phyloP scores from a whole-genome alignment of 2,888 invertebrate species.

The Orchesella flavescens region DNA sequence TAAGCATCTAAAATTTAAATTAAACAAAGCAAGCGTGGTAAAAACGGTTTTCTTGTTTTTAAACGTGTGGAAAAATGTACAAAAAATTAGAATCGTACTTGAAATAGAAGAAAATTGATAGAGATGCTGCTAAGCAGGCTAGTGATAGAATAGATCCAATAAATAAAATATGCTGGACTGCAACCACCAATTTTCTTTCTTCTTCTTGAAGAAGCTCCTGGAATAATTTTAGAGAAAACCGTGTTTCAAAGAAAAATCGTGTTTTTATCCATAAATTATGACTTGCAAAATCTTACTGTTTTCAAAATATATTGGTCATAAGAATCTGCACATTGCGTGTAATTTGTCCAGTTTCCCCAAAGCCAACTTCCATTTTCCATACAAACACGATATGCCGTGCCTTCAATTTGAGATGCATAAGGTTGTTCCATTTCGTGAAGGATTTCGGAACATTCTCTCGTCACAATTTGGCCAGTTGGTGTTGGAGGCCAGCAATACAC shows the following conservation, averaged over 20 bases:
- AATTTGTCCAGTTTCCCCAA: slow-evolving; percentile 73
- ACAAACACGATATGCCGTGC: slow-evolving; percentile 71
- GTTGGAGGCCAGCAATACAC: slow-evolving; percentile 92
- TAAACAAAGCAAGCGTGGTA: too few species aligned
- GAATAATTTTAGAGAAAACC: too few species aligned
- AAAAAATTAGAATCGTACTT: too few species aligned
- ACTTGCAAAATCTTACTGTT: too few species aligned
- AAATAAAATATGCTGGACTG: slow-evolving; percentile 75
- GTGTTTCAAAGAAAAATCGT: too few species aligned
- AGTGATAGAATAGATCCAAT: slow-evolving; percentile 74
- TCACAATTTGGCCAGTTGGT: slow-evolving; percentile 80
- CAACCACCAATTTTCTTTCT: slow-evolving; percentile 67
- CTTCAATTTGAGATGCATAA: slow-evolving; percentile 41
- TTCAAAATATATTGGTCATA: too few species aligned
- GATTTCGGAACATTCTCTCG: slow-evolving; percentile 82
- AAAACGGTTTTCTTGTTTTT: too few species aligned
- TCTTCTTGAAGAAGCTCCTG: slow-evolving; percentile 49
- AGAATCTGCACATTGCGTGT: slow-evolving; percentile 72
- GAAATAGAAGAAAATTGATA: slow-evolving; percentile 75
- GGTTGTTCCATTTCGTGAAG: slow-evolving; percentile 58
- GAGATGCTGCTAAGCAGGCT: slow-evolving; percentile 74
- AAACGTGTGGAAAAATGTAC: too few species aligned
- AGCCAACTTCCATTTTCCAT: slow-evolving; percentile 72
- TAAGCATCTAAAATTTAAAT: slow-evolving; percentile 74
- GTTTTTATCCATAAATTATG: too few species aligned